These are phyloP conservation scores for Anoura caudifer DNA, from an alignment of 2,113 vertebrate genomes.

Conservation along the genomic window DNA sequence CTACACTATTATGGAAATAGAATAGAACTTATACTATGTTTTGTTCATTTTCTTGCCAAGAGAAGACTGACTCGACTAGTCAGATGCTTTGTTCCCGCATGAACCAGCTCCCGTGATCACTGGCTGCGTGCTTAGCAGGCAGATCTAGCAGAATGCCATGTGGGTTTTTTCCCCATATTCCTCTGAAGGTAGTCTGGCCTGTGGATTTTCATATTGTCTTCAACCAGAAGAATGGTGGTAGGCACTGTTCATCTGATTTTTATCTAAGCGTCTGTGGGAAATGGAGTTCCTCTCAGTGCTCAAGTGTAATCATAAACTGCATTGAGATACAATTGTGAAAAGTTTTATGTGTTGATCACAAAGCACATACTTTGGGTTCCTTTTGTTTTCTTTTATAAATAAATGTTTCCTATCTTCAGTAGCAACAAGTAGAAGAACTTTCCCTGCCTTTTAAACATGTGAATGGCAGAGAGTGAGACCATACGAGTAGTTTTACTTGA, in stretches of 20 bases:
- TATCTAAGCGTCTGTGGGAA: background rate
- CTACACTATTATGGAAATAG: background rate
- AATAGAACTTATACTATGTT: background rate
- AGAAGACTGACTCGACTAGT: background rate
- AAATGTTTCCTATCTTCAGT: background rate
- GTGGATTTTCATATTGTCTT: background rate
- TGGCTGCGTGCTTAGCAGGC: background rate
- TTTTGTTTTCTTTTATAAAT: background rate
- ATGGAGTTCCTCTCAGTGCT: background rate
- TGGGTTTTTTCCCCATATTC: background rate
- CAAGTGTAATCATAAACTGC: background rate
- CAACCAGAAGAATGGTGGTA: background rate
- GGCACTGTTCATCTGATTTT: background rate
- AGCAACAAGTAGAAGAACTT: background rate
- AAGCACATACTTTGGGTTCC: background rate
- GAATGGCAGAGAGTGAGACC: background rate
- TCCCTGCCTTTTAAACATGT: background rate
- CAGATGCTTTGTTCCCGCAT: background rate
- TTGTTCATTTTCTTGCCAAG: background rate
- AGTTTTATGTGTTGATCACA: background rate
- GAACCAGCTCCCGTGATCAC: background rate
- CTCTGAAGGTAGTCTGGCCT: background rate
- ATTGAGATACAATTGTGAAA: background rate
- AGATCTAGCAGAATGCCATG: background rate
- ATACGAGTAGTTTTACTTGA: background rate